Conservation (phyloP, 2,797 vertebrate species). For the Poecile montanus region DNA sequence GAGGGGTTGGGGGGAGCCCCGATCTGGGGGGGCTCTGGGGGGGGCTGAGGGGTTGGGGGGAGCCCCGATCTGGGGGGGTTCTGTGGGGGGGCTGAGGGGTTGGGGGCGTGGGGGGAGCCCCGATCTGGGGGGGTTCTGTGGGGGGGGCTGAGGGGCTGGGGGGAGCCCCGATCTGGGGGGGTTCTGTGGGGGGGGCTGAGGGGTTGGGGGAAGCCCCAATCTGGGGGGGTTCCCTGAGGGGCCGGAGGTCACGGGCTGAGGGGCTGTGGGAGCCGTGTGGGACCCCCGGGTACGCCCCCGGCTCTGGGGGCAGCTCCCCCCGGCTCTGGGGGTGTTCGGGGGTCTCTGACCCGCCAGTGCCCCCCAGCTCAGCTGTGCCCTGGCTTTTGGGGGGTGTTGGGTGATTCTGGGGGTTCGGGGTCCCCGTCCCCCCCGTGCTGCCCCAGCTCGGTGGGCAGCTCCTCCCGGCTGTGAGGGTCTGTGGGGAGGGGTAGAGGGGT, state of each 20-base stretch:
- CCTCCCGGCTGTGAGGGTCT: neutral
- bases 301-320: constrained; percentile 88
- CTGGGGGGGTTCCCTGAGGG: neutral
- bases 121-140: neutral
- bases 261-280: neutral
- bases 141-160: neutral
- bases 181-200: too few species aligned
- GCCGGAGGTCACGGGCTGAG: too few species aligned
- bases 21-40: too few species aligned
- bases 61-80: too few species aligned
- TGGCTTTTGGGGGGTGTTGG: constrained; percentile 73
- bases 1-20: too few species aligned
- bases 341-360: neutral
- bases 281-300: neutral
- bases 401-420: too few species aligned
- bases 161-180: neutral
- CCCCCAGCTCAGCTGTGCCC: constrained; percentile 86
- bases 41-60: too few species aligned
- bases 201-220: too few species aligned
- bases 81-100: too few species aligned
- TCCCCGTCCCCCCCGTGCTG: neutral
- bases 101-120: too few species aligned
- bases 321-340: constrained; percentile 67
- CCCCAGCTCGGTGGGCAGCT: neutral
- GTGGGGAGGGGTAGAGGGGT: neutral